phyloP scores from a whole-genome alignment of 2,113 vertebrate genomes.

The Crotophaga sulcirostris region DNA sequence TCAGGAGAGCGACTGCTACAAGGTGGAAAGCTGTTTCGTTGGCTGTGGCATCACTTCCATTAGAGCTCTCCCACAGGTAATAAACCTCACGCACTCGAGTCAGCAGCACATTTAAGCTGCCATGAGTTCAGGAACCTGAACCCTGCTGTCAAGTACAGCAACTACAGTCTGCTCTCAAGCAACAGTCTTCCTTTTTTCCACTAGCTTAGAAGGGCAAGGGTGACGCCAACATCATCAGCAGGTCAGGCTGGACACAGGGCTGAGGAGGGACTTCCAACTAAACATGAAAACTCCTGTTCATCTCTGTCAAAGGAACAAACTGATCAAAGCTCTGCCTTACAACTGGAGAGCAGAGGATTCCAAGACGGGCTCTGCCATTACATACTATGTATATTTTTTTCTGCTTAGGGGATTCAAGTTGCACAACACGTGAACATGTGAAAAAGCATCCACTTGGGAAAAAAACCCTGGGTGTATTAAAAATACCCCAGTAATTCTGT shows the following conservation, averaged over 20 bases:
- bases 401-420: background rate
- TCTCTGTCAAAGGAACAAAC: background rate
- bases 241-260: background rate
- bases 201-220: background rate
- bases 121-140: rapidly evolving
- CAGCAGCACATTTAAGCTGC: background rate
- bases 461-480: background rate
- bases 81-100: rapidly evolving
- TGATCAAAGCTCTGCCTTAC: background rate
- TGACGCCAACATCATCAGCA: background rate
- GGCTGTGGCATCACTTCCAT: slow-evolving; percentile 84
- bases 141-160: background rate
- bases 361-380: background rate
- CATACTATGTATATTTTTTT: rapidly evolving
- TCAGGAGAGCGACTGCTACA: slow-evolving; percentile 51
- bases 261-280: background rate
- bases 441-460: background rate
- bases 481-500: background rate
- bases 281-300: background rate
- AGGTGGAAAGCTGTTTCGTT: slow-evolving; percentile 73
- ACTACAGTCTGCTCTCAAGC: background rate
- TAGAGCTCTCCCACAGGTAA: slow-evolving; percentile 90
- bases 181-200: too few species aligned
- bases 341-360: background rate
- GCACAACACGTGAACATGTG: background rate